Evolutionary conservation across 1,140 invertebrate species (phyloP), one percentile per base, ranked within the genome.

Genomic region (Rhagoletis pomonella): DNA sequence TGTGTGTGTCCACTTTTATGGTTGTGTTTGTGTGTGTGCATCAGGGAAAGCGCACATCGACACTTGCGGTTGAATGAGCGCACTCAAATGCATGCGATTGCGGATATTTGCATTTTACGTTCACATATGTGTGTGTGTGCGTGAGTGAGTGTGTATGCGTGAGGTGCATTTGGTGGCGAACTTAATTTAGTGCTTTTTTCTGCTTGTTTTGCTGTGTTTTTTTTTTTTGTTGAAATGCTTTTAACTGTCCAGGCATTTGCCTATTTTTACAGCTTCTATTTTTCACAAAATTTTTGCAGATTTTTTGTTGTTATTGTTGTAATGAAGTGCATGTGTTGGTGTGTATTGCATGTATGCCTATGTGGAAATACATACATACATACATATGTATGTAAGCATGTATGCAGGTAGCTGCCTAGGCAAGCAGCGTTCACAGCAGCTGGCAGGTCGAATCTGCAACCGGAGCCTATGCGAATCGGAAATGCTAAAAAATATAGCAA

Each of bases 11-110:
- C 29, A 29, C 29, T 29, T 29, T 29, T 29, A 29, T 29, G 29
- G 29, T 29, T 62, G 12, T 14, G 9, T 50, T 6, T 17, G 69
- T 47, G 12, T 47, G 44, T 73, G 14, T 73, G 69, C 47, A 47
- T 42, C 2, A 6, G 19, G 0, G 4, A 73, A 62, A 62, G n/a
- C n/a, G 12, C 69, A 50, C 47, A 50, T 14, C 69, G 47, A 4
- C 73, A 81, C 73, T 55, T 81, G 73, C 73, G 73, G 73, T 81
- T 19, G 47, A 81, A 19, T 81, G 60, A 62, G n/a, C 73, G n/a
- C 17, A 1, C n/a, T 0, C n/a, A 42, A 4, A 67, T 55, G n/a
- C 12, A 77, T n/a, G 69, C 44, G 17, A 62, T 62, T 62, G 12
- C 60, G 60, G 10, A 44, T 42, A 3, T 39, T 17, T 29, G 65